Percentiles rank a stretch among this genome's conserved stretches.
phyloP scores from a whole-genome alignment of 1,140 invertebrate genomes.

The Drosophila melanogaster region DNA sequence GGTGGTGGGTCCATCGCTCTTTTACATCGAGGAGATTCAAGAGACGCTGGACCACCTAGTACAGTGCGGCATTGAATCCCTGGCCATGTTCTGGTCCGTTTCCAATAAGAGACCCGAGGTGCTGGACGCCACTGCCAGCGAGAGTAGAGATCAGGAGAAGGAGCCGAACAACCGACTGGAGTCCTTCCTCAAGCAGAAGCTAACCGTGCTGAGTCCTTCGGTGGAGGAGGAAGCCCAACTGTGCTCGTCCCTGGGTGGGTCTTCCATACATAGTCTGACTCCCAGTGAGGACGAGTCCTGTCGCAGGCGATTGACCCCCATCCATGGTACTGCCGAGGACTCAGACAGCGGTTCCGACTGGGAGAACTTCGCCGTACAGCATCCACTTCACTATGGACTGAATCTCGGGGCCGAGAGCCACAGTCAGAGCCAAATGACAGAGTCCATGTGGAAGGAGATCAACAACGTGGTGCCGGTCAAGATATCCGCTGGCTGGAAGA shows the following conservation, averaged over 20 bases:
- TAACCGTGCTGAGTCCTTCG: constrained; percentile 74
- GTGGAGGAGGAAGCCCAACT: constrained; percentile 71
- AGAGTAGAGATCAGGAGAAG: constrained; percentile 36
- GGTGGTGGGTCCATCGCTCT: constrained; percentile 82
- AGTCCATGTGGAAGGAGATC: constrained; percentile 89
- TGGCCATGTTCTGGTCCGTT: constrained; percentile 87
- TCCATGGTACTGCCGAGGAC: constrained; percentile 45
- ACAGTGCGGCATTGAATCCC: constrained; percentile 87
- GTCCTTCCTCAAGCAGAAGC: constrained; percentile 86
- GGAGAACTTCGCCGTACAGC: constrained; percentile 87
- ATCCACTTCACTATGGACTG: constrained; percentile 86
- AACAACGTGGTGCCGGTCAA: constrained; percentile 88
- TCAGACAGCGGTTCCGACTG: constrained; percentile 86
- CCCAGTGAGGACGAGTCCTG: constrained; percentile 76
- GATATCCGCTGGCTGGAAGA: constrained; percentile 82
- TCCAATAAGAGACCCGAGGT: constrained; percentile 86
- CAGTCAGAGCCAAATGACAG: constrained; percentile 89
- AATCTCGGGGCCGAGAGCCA: constrained; percentile 87
- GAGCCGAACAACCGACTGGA: constrained; percentile 79
- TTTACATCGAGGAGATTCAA: constrained; percentile 88
- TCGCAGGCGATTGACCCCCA: constrained; percentile 56
- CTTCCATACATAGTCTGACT: constrained; percentile 80
- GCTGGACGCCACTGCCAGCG: constrained; percentile 40
- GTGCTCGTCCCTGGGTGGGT: constrained; percentile 73
- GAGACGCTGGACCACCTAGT: constrained; percentile 89